These are phyloP conservation scores for Hypotaenidia okinawae DNA, from an alignment of 2,797 vertebrate species.

Conservation along the genomic window DNA sequence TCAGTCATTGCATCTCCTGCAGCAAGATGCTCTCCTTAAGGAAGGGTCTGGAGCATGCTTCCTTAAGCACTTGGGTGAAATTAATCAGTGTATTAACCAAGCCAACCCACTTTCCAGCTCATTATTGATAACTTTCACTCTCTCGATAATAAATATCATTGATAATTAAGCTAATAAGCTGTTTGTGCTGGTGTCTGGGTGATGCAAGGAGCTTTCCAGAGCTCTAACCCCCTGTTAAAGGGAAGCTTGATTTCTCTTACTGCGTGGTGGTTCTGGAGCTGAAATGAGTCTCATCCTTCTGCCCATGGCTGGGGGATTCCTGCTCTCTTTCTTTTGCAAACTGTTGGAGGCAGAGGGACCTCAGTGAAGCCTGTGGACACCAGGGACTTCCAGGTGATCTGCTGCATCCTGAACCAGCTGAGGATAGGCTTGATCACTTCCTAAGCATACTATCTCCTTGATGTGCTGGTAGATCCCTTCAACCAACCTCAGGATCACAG, in stretches of 20 bases:
- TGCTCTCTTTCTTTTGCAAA: accelerated
- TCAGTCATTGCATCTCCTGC: accelerated
- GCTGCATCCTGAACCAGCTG: background rate
- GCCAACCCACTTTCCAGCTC: background rate
- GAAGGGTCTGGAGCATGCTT: background rate
- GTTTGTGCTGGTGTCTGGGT: background rate
- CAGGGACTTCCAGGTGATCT: too few species aligned
- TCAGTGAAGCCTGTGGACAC: too few species aligned
- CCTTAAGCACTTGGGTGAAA: background rate
- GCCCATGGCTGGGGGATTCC: background rate
- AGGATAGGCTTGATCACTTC: background rate
- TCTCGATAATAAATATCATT: background rate
- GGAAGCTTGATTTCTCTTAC: background rate
- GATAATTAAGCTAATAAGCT: background rate
- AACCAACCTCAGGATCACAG: too few species aligned
- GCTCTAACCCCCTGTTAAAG: too few species aligned
- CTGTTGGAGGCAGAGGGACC: background rate
- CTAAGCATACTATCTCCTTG: too few species aligned
- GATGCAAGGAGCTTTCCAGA: background rate
- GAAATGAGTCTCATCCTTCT: background rate
- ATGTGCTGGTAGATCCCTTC: background rate
- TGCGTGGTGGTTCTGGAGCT: accelerated
- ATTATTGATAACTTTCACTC: accelerated
- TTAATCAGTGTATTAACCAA: background rate
- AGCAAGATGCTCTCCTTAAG: too few species aligned